Conservation (phyloP, 2,113 vertebrate genomes). For the Sitta europaea region DNA sequence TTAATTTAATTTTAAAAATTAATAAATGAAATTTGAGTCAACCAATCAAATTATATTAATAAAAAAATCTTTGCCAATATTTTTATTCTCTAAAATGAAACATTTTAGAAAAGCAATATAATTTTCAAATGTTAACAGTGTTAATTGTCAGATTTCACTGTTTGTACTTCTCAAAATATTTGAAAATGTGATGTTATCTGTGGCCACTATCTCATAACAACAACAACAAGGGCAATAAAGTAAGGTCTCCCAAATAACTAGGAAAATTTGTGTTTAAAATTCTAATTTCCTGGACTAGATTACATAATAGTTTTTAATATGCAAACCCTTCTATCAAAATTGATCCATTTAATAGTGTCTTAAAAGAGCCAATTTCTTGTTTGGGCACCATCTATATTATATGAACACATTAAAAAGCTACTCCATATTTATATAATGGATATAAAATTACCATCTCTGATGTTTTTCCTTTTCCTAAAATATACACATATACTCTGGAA, state of each 20-base stretch:
- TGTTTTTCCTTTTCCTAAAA: not conserved
- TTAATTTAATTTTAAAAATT: not conserved
- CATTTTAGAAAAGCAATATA: not conserved
- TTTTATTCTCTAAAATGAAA: not conserved
- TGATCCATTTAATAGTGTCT: not conserved
- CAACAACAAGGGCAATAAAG: not conserved
- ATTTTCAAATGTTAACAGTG: not conserved
- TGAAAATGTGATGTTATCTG: not conserved
- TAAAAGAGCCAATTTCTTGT: not conserved
- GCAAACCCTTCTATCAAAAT: not conserved
- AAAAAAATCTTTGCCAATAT: not conserved
- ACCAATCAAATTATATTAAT: fast-evolving
- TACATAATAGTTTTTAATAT: not conserved
- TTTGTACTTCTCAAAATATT: not conserved
- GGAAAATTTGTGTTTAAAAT: not conserved
- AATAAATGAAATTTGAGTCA: not conserved
- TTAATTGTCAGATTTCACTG: not conserved
- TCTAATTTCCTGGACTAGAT: not conserved
- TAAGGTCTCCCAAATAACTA: not conserved
- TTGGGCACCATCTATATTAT: not conserved
- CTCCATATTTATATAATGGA: not conserved
- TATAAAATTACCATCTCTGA: not conserved
- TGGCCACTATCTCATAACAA: not conserved
- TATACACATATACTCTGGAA: not conserved
- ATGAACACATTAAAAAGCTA: not conserved